Evolutionary conservation across 2,888 invertebrate species (phyloP).

Genomic region (Spodoptera littoralis): DNA sequence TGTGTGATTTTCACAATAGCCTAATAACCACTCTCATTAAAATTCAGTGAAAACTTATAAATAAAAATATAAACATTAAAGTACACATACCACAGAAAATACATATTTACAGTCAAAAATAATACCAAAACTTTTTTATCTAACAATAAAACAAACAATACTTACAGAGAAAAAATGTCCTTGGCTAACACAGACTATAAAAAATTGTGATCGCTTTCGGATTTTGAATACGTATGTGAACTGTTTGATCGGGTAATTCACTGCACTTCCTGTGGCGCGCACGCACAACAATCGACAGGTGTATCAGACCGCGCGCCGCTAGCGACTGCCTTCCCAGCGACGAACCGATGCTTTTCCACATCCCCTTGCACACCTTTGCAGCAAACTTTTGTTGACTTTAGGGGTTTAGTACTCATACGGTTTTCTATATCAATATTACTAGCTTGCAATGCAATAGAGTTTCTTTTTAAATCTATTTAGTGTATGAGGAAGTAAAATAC

Average conservation of each 20-base stretch:
- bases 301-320: constrained; percentile 63
- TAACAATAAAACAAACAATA: constrained; percentile 1
- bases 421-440: too few relatives aligned
- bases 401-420: constrained; percentile 14
- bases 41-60: too few relatives aligned
- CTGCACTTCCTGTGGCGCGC: constrained; percentile 81
- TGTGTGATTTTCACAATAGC: too few relatives aligned
- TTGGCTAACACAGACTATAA: constrained; percentile 51
- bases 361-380: constrained; percentile 36
- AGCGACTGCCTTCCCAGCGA: constrained; percentile 61
- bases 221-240: constrained; percentile 63
- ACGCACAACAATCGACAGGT: constrained; percentile 60
- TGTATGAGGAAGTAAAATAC: too few relatives aligned
- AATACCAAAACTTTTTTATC: too few relatives aligned
- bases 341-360: constrained; percentile 48
- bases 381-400: constrained; percentile 11
- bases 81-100: too few relatives aligned
- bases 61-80: too few relatives aligned
- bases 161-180: constrained; percentile 48
- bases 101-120: too few relatives aligned
- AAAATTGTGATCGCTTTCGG: constrained; percentile 63
- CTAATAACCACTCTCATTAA: too few relatives aligned
- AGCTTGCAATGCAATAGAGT: too few relatives aligned
- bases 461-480: too few relatives aligned
- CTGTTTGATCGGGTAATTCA: constrained; percentile 71